Conservation (phyloP, 1,140 invertebrate genomes). For the Aleiodes sp. region DNA sequence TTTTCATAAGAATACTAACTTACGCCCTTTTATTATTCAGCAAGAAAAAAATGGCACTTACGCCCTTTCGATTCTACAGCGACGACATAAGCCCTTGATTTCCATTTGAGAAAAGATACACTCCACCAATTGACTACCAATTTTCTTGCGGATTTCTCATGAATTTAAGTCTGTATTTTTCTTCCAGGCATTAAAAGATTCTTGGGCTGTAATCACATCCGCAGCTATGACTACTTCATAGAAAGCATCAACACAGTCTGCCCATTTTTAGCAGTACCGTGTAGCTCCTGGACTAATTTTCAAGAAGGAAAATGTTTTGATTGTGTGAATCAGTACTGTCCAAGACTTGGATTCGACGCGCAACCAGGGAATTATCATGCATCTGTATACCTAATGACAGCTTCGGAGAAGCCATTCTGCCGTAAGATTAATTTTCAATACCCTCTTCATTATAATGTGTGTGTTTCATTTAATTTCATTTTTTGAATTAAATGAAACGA, state of each 20-base stretch:
- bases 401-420: conserved; percentile 74
- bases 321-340: conserved; percentile 74
- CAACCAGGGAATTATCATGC: conserved; percentile 68
- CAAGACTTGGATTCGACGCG: conserved; percentile 76
- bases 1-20: too few relatives aligned
- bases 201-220: conserved; percentile 85
- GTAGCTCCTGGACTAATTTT: conserved; percentile 82
- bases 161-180: conserved; percentile 36
- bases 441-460: too few relatives aligned
- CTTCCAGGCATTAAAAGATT: conserved; percentile 76
- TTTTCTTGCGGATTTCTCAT: too few relatives aligned
- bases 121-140: neutral
- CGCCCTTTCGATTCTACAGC: too few relatives aligned
- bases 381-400: conserved; percentile 77
- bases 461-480: too few relatives aligned
- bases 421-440: conserved; percentile 67
- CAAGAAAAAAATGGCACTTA: too few relatives aligned
- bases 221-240: conserved; percentile 85
- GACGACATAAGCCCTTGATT: too few relatives aligned
- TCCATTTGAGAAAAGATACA: too few relatives aligned
- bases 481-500: too few relatives aligned
- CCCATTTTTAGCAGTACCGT: conserved; percentile 79
- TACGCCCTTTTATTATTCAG: too few relatives aligned
- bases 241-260: conserved; percentile 84
- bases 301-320: conserved; percentile 77